Percentiles rank a stretch among this genome's conserved stretches.
Evolutionary conservation across 2,113 vertebrate genomes (phyloP).

Genomic region (Hippolais icterina): DNA sequence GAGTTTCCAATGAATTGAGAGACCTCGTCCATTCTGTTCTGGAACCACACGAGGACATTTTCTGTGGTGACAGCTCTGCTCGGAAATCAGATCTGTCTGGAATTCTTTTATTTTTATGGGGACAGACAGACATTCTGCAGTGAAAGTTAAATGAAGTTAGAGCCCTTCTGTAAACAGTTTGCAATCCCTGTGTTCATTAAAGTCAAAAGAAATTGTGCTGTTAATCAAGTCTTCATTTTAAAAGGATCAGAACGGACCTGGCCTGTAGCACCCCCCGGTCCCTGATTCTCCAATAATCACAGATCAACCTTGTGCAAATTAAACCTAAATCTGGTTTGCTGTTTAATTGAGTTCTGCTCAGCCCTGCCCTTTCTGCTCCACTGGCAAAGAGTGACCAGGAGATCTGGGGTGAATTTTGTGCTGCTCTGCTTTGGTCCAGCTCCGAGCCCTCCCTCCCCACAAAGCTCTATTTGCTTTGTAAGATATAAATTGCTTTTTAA

Average conservation of each 20-base stretch:
- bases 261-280: background rate
- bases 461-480: background rate
- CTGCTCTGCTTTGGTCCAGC: background rate
- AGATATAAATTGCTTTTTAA: background rate
- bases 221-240: slow-evolving; percentile 33
- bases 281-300: background rate
- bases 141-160: background rate
- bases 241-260: slow-evolving; percentile 30
- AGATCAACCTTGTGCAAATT: background rate
- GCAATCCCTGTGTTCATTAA: slow-evolving; percentile 4
- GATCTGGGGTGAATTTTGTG: background rate
- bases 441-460: background rate
- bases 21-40: background rate
- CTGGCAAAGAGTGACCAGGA: background rate
- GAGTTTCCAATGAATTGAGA: slow-evolving; percentile 18
- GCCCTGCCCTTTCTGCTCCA: background rate
- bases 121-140: background rate
- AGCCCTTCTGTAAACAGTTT: slow-evolving; percentile 17
- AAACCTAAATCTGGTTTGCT: background rate
- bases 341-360: background rate
- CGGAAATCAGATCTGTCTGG: slow-evolving; percentile 2
- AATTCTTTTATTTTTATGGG: background rate
- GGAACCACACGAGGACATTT: background rate
- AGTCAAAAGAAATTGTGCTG: background rate
- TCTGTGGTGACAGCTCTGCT: background rate